Evolutionary conservation across 1,140 invertebrate genomes (phyloP), one percentile per base, ranked within the genome.

Genomic region (Scaptomyza montana): DNA sequence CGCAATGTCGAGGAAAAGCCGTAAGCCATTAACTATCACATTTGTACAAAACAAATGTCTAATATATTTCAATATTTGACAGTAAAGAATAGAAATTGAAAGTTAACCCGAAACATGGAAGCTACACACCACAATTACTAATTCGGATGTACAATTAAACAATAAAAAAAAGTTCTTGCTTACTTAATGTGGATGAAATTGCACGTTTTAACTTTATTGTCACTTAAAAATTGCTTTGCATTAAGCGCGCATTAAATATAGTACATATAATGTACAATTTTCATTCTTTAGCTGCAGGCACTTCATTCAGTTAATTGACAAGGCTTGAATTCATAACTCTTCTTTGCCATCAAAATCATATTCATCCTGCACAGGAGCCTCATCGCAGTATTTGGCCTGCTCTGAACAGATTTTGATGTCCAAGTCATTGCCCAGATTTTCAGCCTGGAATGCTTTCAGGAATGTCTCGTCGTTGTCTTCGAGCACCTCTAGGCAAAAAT

Each of bases 401-500:
- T 90, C 72, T 0, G 92, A 92, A 56, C 93, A 94, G 21, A 93
- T 82, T 75, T 89, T 77, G 21, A 92, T 92, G 25, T 92, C 91
- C 62, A 92, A 49, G 74, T 93, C 89, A 13, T 87, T 78, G 19
- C 70, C 68, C n/a, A 84, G 49, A 1, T 84, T 86, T 21, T 92
- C 90, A 36, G 80, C 78, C 57, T 92, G 91, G 75, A 93, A 93
- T 28, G 81, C 69, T 66, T 92, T 91, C n/a, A 94, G 84, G 43
- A 95, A 93, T 5, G 80, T 81, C 25, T 95, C 94, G 78, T 95
- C 94, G 63, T 92, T 92, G 54, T 94, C 94, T 72, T 94, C 94
- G 3, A 95, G 90, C 28, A 95, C 93, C 55, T 92, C 93, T 77
- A 94, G 93, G 78, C 94, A 95, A 92, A 96, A 95, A 91, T 95